Percentiles rank a stretch among this genome's conserved stretches.
Evolutionary conservation across 1,140 invertebrate species (phyloP).

Genomic region (Polyergus mexicanus): DNA sequence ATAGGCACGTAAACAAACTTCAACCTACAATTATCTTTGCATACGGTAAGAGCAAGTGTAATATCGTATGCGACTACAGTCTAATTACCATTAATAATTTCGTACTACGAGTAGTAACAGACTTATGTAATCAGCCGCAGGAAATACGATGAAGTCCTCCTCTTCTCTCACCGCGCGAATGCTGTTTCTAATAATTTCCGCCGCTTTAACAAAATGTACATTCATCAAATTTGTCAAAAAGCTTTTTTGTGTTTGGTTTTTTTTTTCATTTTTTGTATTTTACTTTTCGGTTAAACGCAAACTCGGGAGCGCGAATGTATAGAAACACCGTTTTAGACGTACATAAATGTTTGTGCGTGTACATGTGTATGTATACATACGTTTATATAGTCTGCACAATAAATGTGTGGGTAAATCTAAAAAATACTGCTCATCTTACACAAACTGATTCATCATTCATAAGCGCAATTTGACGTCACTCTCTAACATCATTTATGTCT

Average conservation of each 20-base stretch:
- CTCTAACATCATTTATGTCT: constrained; percentile 64
- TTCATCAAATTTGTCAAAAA: background rate
- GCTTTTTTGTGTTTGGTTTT: background rate
- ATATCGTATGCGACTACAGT: constrained; percentile 18
- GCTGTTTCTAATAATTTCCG: background rate
- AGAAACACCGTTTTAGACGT: constrained; percentile 8
- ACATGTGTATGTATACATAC: background rate
- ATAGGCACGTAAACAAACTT: constrained; percentile 31
- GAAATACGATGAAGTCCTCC: constrained; percentile 12
- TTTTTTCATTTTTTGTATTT: background rate
- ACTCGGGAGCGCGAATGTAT: constrained; percentile 47
- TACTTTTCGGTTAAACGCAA: background rate
- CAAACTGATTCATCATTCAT: constrained; percentile 75
- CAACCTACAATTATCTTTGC: constrained; percentile 19
- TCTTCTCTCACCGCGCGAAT: constrained; percentile 20
- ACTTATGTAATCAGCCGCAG: constrained; percentile 26
- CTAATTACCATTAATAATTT: constrained; percentile 50
- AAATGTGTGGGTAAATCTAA: constrained; percentile 77
- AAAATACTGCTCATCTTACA: constrained; percentile 85
- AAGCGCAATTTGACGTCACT: constrained; percentile 20
- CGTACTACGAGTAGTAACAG: constrained; percentile 27
- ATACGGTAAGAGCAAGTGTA: constrained; percentile 7
- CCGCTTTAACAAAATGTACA: background rate
- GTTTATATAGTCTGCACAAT: background rate
- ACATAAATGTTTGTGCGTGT: constrained; percentile 37